Conservation (phyloP, 2,113 vertebrate genomes). For the Dicerorhinus sumatrensis region DNA sequence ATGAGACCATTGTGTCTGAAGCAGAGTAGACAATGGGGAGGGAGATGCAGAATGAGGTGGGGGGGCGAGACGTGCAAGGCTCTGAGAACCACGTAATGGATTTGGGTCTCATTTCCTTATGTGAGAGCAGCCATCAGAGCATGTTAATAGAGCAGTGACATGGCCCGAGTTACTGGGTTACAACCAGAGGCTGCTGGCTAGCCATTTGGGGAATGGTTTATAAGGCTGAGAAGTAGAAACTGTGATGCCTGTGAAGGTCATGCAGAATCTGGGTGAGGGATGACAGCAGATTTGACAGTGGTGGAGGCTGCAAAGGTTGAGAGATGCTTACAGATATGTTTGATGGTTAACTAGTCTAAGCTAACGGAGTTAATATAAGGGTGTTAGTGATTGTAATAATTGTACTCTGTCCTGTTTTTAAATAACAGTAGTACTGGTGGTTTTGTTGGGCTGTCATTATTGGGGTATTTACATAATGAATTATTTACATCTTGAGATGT, state of each 20-base stretch:
- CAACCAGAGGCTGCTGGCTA: fast-evolving
- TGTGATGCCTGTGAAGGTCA: background rate
- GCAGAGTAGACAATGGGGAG: background rate
- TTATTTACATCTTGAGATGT: background rate
- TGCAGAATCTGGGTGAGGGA: background rate
- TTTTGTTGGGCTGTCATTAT: background rate
- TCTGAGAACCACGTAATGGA: background rate
- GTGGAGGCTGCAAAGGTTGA: background rate
- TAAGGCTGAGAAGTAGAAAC: background rate
- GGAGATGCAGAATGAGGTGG: too few relatives aligned
- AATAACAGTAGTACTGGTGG: background rate
- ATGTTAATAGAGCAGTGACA: background rate
- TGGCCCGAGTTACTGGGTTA: background rate
- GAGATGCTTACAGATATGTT: background rate
- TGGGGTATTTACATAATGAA: background rate
- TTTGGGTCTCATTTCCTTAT: background rate
- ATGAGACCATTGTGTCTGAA: background rate
- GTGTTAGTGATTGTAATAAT: fast-evolving
- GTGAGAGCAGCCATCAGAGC: background rate
- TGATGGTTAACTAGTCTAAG: background rate
- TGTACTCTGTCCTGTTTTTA: background rate
- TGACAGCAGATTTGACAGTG: fast-evolving
- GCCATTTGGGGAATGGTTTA: background rate
- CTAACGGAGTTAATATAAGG: background rate
- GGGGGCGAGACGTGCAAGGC: background rate